Base-by-base conservation (phyloP, 1,140 invertebrate genomes). In the Plodia interpunctella region DNA sequence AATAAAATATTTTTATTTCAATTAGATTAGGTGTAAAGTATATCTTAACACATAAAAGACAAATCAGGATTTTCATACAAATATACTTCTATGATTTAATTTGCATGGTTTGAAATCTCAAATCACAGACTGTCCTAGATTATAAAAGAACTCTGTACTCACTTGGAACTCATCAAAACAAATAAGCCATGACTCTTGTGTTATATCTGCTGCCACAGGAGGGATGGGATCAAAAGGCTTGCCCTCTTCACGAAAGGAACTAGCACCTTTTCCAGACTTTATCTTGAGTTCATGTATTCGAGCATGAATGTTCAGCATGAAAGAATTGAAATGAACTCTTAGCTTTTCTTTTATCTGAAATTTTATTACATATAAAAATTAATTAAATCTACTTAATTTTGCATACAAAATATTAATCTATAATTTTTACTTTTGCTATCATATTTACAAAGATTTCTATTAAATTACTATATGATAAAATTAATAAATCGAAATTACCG, bases 81-180 rank as follows among this genome's bases (percentile, higher is more conserved):
- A 25, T 25, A 25, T n/a, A n/a, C n/a, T n/a, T n/a, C n/a, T n/a
- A n/a, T n/a, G n/a, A n/a, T n/a, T n/a, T n/a, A n/a, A n/a, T n/a
- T n/a, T n/a, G n/a, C n/a, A n/a, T n/a, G n/a, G n/a, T n/a, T n/a
- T n/a, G n/a, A n/a, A n/a, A n/a, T n/a, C n/a, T n/a, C n/a, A n/a
- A n/a, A n/a, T n/a, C n/a, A n/a, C n/a, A n/a, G n/a, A n/a, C n/a
- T n/a, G 21, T 3, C 21, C 2, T 25, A 25, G 6, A 6, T 25
- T 3, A 25, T 10, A 30, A 0, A 32, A 49, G 15, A 44, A 44
- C n/a, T n/a, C n/a, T 49, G 53, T 55, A 73, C 74, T 79, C 87
- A 97, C 98, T 92, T 99, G 98, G 92, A 99, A 99, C 91, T 99
- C 98, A 92, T 99, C 98, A 90, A 99, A 99, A 91, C 98, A 99